Conservation (phyloP, 2,888 invertebrate species). For the Anthophora plumipes region DNA sequence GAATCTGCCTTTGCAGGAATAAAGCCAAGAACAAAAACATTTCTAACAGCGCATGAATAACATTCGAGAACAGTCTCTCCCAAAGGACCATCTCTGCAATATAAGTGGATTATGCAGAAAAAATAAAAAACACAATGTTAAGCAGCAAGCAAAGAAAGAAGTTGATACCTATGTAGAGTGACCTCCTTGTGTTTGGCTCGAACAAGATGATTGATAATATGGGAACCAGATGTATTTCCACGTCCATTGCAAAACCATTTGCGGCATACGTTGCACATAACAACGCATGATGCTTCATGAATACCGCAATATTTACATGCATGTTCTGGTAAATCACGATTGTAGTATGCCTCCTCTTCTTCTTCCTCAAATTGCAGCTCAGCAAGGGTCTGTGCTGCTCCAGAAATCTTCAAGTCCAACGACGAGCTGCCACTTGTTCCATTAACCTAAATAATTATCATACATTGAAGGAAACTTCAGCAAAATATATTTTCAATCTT, state of each 20-base stretch:
- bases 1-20: slow-evolving; percentile 99
- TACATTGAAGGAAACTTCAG: not conserved
- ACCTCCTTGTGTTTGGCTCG: slow-evolving; percentile 99
- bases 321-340: slow-evolving; percentile 96
- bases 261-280: slow-evolving; percentile 99
- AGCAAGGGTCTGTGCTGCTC: slow-evolving; percentile 90
- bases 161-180: slow-evolving; percentile 90
- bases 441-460: slow-evolving; percentile 87
- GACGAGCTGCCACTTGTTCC: slow-evolving; percentile 87
- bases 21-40: slow-evolving; percentile 99
- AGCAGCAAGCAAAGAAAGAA: not conserved
- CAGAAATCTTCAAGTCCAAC: slow-evolving; percentile 87
- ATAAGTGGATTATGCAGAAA: not conserved
- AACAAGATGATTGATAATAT: slow-evolving; percentile 99
- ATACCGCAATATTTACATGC: slow-evolving; percentile 99
- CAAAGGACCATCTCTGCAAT: slow-evolving; percentile 94
- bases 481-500: no score
- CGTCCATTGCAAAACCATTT: slow-evolving; percentile 99
- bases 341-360: slow-evolving; percentile 95
- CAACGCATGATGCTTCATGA: slow-evolving; percentile 98
- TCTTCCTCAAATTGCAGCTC: slow-evolving; percentile 98
- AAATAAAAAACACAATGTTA: not conserved
- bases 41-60: slow-evolving; percentile 98
- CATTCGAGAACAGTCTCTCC: slow-evolving; percentile 99
- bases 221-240: slow-evolving; percentile 98